phyloP scores from a whole-genome alignment of 2,113 vertebrate species.

The Ornithorhynchus anatinus region DNA sequence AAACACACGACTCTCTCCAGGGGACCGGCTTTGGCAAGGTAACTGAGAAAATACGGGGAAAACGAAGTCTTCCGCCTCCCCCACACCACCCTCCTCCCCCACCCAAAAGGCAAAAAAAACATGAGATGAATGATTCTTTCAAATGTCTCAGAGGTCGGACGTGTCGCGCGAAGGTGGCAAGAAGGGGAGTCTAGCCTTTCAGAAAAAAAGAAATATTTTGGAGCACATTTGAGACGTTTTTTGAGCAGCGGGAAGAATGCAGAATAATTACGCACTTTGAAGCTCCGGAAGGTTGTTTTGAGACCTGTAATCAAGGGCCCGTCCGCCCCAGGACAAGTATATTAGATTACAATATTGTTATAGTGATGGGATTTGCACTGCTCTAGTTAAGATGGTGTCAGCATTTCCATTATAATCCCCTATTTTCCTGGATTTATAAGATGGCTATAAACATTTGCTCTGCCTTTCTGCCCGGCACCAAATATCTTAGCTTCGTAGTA shows the following conservation, averaged over 20 bases:
- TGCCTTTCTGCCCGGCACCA: slow-evolving; percentile 13
- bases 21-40: slow-evolving; percentile 66
- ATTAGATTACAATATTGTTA: slow-evolving; percentile 58
- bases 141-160: slow-evolving; percentile 49
- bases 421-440: slow-evolving; percentile 47
- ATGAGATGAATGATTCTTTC: slow-evolving; percentile 62
- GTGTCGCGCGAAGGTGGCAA: slow-evolving; percentile 35
- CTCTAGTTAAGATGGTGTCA: slow-evolving; percentile 55
- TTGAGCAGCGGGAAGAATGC: slow-evolving; percentile 37
- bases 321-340: slow-evolving; percentile 47
- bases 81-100: too few relatives aligned
- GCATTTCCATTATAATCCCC: slow-evolving; percentile 56
- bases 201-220: slow-evolving; percentile 59
- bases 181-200: slow-evolving; percentile 32
- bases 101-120: slow-evolving; percentile 30
- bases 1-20: slow-evolving; percentile 70
- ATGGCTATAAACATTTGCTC: slow-evolving; percentile 48
- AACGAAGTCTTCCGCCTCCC: slow-evolving; percentile 53
- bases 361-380: slow-evolving; percentile 48
- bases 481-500: neutral
- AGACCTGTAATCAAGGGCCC: slow-evolving; percentile 37
- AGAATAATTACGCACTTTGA: slow-evolving; percentile 54
- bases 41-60: slow-evolving; percentile 61
- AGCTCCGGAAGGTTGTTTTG: slow-evolving; percentile 40
- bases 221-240: slow-evolving; percentile 45